A percentile compares a stretch with the other conserved stretches of the same genome.
These are phyloP conservation scores for Drosophila nigrodunni DNA, from an alignment of 1,140 invertebrate species.

Conservation along the genomic window DNA sequence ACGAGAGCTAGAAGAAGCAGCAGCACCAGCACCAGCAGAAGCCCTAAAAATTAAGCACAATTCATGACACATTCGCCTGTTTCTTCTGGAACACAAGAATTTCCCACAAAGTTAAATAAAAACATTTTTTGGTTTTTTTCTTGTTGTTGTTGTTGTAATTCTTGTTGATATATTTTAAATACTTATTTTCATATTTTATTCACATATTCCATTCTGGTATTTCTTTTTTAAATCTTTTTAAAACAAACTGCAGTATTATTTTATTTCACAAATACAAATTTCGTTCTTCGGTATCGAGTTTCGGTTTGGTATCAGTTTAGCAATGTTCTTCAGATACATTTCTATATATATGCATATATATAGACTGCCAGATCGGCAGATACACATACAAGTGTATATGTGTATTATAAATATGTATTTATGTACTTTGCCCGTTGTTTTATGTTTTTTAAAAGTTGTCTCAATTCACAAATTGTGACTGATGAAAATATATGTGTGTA, in stretches of 20 bases:
- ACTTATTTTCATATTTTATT: constrained; percentile 80
- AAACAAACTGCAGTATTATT: constrained; percentile 78
- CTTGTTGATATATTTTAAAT: constrained; percentile 80
- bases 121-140: constrained; percentile 34
- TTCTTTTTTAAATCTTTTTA: constrained; percentile 49
- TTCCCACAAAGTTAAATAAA: constrained; percentile 24
- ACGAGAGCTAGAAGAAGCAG: constrained; percentile 8
- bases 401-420: neutral
- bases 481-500: constrained; percentile 43
- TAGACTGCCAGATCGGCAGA: constrained; percentile 16
- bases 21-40: neutral
- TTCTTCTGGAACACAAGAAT: constrained; percentile 2
- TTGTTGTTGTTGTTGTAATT: constrained; percentile 54
- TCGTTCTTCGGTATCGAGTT: constrained; percentile 50
- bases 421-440: constrained; percentile 10
- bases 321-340: constrained; percentile 27
- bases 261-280: constrained; percentile 78
- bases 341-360: constrained; percentile 29
- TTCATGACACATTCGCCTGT: constrained; percentile 22
- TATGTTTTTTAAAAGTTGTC: constrained; percentile 36
- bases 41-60: neutral
- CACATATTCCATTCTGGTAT: constrained; percentile 72
- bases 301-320: constrained; percentile 24
- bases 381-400: neutral
- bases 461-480: constrained; percentile 54